Evolutionary conservation across 2,797 vertebrate species (phyloP), one percentile per base, ranked within the genome.

Genomic region (Cyprinella venusta): DNA sequence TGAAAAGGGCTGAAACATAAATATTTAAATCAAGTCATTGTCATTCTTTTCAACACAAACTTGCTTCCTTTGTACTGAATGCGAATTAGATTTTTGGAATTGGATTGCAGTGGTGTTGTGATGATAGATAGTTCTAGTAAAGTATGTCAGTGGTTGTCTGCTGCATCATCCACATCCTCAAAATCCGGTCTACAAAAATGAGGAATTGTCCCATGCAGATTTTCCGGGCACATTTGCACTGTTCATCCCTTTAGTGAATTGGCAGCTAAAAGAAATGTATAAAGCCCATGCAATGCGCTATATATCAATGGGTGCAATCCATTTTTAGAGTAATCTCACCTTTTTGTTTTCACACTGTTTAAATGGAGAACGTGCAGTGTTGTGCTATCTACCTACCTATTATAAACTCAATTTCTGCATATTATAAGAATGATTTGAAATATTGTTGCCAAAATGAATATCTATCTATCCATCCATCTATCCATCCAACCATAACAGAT

Each of bases 11-110:
- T 56, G 50, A 30, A 15, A 4, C 13, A 50, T 54, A 19, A 65
- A 65, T 38, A 74, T 74, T 38, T 54, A 15, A 36, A 54, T 54
- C 2, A 74, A 74, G 30, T 56, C 71, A 54, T n/a, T n/a, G 50
- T n/a, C 30, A 4, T 74, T 74, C 30, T 74, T 74, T 74, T 50
- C 18, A 56, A 74, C 71, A 74, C 30, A 38, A 74, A 56, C 5
- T 16, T n/a, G 12, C 9, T 38, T 74, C 10, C 10, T 74, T 74
- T 74, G 71, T 74, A 36, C 52, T 21, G 52, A 21, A 21, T 54
- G 50, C 36, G 54, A 74, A 74, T 74, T 0, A 36, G 48, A 5
- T 36, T 74, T 74, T 8, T 54, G 30, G 18, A 54, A 54, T 36
- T 36, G 19, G 71, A 52, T 74, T 54, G 6, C 71, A 54, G 48